phyloP scores from a whole-genome alignment of 1,140 invertebrate genomes.

The Zaprionus inermis region DNA sequence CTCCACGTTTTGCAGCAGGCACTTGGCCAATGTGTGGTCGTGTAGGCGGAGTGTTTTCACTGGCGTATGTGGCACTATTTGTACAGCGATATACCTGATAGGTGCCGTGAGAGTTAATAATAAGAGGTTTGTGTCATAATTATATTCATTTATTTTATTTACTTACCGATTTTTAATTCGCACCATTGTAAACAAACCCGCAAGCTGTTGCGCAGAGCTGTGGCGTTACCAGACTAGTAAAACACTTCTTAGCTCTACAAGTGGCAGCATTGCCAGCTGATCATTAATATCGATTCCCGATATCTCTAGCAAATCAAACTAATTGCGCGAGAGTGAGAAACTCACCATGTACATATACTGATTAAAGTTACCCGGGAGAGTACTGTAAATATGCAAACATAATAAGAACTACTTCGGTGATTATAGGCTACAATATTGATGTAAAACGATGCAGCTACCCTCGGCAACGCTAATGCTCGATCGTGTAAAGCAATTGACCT shows the following conservation, averaged over 20 bases:
- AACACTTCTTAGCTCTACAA: neutral
- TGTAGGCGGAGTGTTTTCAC: constrained; percentile 86
- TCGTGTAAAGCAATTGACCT: constrained; percentile 15
- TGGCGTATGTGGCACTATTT: constrained; percentile 85
- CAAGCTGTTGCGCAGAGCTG: neutral
- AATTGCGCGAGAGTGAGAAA: constrained; percentile 1
- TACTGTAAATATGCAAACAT: too few relatives aligned
- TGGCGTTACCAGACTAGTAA: constrained; percentile 24
- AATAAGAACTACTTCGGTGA: neutral
- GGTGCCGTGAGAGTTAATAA: neutral
- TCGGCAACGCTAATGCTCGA: neutral
- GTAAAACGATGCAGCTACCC: neutral
- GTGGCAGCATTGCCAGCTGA: neutral
- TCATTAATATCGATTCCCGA: neutral
- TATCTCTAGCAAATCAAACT: neutral
- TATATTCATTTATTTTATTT: constrained; percentile 26
- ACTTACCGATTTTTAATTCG: constrained; percentile 88
- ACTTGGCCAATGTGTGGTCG: constrained; percentile 86
- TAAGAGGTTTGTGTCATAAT: constrained; percentile 11
- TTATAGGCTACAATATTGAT: neutral
- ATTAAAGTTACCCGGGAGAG: neutral
- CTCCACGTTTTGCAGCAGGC: constrained; percentile 87
- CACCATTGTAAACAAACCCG: constrained; percentile 85
- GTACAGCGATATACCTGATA: constrained; percentile 87
- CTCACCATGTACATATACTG: neutral